Percentiles rank a stretch among this genome's conserved stretches.
phyloP scores from a whole-genome alignment of 2,113 vertebrate genomes.

The Noctilio leporinus region DNA sequence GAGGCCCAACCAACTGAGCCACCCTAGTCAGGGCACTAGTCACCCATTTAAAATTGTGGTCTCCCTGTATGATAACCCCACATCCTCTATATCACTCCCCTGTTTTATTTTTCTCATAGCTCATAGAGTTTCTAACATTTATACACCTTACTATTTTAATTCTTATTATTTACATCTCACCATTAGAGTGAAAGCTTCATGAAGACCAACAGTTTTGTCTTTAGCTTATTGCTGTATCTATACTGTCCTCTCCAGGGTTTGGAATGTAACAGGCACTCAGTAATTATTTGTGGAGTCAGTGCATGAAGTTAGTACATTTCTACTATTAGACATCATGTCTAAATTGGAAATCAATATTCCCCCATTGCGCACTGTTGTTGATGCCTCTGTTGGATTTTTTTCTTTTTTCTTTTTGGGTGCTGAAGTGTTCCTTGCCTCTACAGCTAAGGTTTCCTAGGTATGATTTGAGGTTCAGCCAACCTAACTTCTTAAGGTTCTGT shows the following conservation, averaged over 20 bases:
- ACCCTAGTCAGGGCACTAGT: background rate
- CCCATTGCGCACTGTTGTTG: conserved; percentile 27
- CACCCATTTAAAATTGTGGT: background rate
- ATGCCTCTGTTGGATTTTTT: conserved; percentile 21
- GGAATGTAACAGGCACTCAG: background rate
- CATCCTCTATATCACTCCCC: rapidly evolving
- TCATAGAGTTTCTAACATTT: background rate
- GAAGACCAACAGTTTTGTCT: background rate
- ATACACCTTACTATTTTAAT: background rate
- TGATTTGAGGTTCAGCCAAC: conserved; percentile 21
- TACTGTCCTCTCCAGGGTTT: background rate
- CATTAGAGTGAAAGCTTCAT: background rate
- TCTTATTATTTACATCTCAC: background rate
- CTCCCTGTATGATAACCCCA: background rate
- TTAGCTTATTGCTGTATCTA: background rate
- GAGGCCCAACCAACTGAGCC: no score
- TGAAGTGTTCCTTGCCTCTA: background rate
- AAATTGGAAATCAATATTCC: conserved; percentile 47
- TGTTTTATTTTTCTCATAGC: background rate
- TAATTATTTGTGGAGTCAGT: conserved; percentile 52
- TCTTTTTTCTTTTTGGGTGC: conserved; percentile 7
- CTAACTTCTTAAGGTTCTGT: conserved; percentile 3
- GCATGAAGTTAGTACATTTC: conserved; percentile 48
- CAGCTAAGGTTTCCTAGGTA: conserved; percentile 6
- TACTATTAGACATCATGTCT: conserved; percentile 53